Evolutionary conservation across 2,113 vertebrate species (phyloP).

Genomic region (Coreoperca whiteheadi): DNA sequence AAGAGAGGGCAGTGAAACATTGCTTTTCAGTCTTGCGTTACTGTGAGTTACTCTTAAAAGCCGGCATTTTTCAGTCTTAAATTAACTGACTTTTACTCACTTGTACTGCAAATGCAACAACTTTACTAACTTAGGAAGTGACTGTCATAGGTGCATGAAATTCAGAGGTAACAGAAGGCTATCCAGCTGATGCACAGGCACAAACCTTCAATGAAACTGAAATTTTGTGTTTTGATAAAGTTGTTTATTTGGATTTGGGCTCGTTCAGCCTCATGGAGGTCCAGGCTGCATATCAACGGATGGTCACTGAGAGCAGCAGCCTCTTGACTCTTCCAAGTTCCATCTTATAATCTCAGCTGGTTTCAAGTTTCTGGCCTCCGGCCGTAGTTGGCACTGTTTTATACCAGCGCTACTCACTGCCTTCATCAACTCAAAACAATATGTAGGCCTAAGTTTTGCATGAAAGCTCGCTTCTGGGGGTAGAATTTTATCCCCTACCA

Average conservation of each 20-base stretch:
- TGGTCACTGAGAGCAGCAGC: slow-evolving; percentile 8
- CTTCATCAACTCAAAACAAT: slow-evolving; percentile 39
- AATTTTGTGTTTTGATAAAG: slow-evolving; percentile 39
- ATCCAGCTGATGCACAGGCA: slow-evolving; percentile 17
- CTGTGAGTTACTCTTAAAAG: not conserved
- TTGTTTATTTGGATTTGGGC: slow-evolving; percentile 16
- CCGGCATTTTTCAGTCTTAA: not conserved
- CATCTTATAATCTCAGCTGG: slow-evolving; percentile 23
- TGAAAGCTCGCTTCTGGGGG: slow-evolving; percentile 8
- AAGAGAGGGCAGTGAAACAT: not conserved
- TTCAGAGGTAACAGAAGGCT: slow-evolving; percentile 30
- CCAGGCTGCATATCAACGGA: slow-evolving; percentile 16
- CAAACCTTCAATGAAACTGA: slow-evolving; percentile 6
- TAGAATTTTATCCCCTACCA: not conserved
- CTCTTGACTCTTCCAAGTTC: slow-evolving; percentile 32
- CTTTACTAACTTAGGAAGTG: slow-evolving; percentile 19
- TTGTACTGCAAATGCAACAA: slow-evolving; percentile 21
- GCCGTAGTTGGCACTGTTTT: slow-evolving; percentile 21
- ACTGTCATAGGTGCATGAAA: slow-evolving; percentile 17
- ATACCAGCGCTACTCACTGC: not conserved
- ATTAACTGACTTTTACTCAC: slow-evolving; percentile 8
- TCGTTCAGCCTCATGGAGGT: not conserved
- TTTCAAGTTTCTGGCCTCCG: slow-evolving; percentile 34
- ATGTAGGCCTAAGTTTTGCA: slow-evolving; percentile 10
- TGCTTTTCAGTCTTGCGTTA: not conserved